These are phyloP conservation scores for Dascillus cervinus DNA, from an alignment of 2,888 invertebrate species.

Conservation along the genomic window DNA sequence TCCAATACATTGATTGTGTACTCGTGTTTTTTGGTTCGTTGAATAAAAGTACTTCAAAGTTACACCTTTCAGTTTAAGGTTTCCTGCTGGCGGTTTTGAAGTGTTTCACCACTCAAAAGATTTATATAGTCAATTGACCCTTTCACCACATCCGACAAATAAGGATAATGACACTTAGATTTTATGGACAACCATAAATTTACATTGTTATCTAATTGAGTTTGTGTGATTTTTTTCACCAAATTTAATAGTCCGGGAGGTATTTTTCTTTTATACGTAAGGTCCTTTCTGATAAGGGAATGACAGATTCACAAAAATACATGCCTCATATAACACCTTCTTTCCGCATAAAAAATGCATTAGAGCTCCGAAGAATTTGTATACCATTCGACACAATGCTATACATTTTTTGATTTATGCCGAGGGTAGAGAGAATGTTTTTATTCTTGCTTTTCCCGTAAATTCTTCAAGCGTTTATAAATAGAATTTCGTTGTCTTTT, in stretches of 20 bases:
- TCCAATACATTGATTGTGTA: too few species aligned
- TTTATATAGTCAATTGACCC: constrained; percentile 12
- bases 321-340: constrained; percentile 9
- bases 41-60: too few species aligned
- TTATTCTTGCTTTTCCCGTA: too few species aligned
- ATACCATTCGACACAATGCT: neutral
- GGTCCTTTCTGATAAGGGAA: constrained; percentile 8
- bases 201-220: neutral
- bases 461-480: too few species aligned
- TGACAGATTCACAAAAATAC: constrained; percentile 8
- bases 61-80: too few species aligned
- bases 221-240: neutral
- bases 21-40: too few species aligned
- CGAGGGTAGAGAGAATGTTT: too few species aligned
- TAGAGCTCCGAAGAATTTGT: constrained; percentile 5
- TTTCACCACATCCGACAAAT: constrained; percentile 9
- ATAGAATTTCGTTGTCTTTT: too few species aligned
- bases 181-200: constrained; percentile 8
- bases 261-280: too few species aligned
- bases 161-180: constrained; percentile 10
- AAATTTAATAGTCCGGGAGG: neutral
- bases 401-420: too few species aligned
- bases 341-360: constrained; percentile 14
- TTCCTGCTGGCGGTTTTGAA: constrained; percentile 3
- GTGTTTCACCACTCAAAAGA: constrained; percentile 9